These are phyloP conservation scores for Siniperca scherzeri DNA, from an alignment of 2,797 vertebrate genomes.

Conservation along the genomic window DNA sequence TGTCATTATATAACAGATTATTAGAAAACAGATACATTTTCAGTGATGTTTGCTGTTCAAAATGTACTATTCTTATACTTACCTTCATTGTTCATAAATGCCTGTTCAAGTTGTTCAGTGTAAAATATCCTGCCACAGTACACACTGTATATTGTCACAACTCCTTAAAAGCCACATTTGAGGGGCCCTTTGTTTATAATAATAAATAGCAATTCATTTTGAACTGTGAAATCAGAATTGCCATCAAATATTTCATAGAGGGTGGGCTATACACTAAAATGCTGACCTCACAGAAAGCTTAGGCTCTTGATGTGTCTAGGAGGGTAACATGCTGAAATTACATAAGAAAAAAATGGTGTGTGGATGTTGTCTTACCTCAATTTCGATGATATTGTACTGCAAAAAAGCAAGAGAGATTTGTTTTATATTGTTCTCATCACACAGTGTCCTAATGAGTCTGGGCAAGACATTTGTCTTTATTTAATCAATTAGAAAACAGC, in stretches of 20 bases:
- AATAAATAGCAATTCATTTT: no score
- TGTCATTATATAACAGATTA: no score
- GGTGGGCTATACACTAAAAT: background rate
- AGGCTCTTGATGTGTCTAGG: no score
- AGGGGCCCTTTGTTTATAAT: no score
- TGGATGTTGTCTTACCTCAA: slow-evolving; percentile 66
- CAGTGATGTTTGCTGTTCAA: no score
- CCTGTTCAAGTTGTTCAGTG: background rate
- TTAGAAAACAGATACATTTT: no score
- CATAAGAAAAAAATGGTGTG: background rate
- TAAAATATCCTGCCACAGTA: no score
- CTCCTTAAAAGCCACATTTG: background rate
- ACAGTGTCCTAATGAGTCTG: no score
- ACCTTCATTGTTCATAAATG: no score
- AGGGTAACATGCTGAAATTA: background rate
- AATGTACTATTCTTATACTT: no score
- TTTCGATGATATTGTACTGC: slow-evolving; percentile 69
- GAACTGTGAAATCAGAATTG: background rate
- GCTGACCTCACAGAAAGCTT: background rate
- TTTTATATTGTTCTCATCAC: background rate
- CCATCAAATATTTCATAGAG: no score
- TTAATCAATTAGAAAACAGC: background rate
- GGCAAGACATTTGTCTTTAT: background rate
- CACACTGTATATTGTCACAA: background rate
- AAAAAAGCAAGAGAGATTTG: slow-evolving; percentile 20